Conservation (phyloP, 2,888 invertebrate genomes). For the Coenonympha glycerion region DNA sequence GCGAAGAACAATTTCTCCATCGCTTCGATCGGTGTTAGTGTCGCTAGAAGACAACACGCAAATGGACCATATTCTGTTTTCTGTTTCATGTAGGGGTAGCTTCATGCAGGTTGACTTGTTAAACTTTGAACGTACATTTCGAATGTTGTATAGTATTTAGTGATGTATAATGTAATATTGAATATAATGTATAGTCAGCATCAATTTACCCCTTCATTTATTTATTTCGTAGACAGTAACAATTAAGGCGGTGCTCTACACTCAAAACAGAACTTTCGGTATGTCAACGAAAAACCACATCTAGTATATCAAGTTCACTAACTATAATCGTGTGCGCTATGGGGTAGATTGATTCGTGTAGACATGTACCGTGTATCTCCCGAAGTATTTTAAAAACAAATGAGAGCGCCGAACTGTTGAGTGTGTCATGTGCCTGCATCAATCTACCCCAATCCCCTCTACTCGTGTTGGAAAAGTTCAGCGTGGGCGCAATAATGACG, state of each 20-base stretch:
- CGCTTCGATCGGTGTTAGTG: conserved; percentile 92
- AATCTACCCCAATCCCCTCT: conserved; percentile 59
- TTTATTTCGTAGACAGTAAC: conserved; percentile 17
- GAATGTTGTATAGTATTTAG: conserved; percentile 10
- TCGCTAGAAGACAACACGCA: conserved; percentile 79
- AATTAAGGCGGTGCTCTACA: conserved; percentile 23
- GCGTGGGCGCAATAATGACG: conserved; percentile 56
- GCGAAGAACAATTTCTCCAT: conserved; percentile 99
- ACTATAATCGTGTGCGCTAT: conserved; percentile 43
- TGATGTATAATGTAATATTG: conserved; percentile 10
- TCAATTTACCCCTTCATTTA: conserved; percentile 50
- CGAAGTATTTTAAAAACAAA: conserved; percentile 7
- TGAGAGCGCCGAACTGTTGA: background rate
- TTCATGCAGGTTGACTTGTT: conserved; percentile 39
- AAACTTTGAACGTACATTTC: background rate
- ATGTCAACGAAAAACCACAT: conserved; percentile 28
- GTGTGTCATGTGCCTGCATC: conserved; percentile 36
- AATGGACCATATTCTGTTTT: conserved; percentile 60
- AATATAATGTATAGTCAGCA: conserved; percentile 28
- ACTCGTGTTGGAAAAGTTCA: conserved; percentile 55
- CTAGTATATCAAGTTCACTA: conserved; percentile 47
- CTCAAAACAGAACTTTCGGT: conserved; percentile 19
- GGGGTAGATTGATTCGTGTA: conserved; percentile 58
- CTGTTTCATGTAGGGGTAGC: conserved; percentile 50
- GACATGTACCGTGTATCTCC: conserved; percentile 23